Evolutionary conservation across 2,113 vertebrate species (phyloP).

Genomic region (Syrmaticus mikado): DNA sequence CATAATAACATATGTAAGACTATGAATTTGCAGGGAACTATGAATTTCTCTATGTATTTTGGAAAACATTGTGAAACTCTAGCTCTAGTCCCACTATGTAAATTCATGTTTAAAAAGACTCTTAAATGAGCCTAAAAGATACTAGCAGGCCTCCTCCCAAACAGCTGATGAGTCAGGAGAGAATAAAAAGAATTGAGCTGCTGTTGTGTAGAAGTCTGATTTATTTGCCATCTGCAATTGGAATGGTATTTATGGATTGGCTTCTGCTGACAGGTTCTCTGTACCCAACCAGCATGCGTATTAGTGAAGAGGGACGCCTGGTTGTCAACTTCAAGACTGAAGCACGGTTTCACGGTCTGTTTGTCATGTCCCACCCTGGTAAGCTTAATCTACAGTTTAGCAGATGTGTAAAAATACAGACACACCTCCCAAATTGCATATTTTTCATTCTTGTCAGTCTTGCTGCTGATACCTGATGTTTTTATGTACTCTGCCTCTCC

Average conservation of each 20-base stretch:
- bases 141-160: neutral
- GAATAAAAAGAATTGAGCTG: neutral
- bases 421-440: neutral
- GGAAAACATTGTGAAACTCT: neutral
- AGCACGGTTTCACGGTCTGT: conserved; percentile 91
- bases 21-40: neutral
- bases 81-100: fast-evolving
- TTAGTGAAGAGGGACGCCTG: conserved; percentile 89
- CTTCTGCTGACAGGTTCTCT: conserved; percentile 82
- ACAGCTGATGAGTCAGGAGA: neutral
- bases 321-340: conserved; percentile 94
- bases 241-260: neutral
- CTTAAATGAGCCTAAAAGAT: neutral
- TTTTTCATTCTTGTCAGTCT: neutral
- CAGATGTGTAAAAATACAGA: neutral
- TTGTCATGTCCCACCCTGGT: conserved; percentile 89
- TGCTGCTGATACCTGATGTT: neutral
- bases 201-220: neutral
- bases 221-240: neutral
- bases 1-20: neutral
- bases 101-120: neutral
- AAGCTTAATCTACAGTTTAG: conserved; percentile 12
- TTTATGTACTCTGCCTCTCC: neutral
- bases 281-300: conserved; percentile 94
- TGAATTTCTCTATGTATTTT: neutral